Conservation (phyloP, 2,888 invertebrate species). For the Drosophila pseudotakahashii region DNA sequence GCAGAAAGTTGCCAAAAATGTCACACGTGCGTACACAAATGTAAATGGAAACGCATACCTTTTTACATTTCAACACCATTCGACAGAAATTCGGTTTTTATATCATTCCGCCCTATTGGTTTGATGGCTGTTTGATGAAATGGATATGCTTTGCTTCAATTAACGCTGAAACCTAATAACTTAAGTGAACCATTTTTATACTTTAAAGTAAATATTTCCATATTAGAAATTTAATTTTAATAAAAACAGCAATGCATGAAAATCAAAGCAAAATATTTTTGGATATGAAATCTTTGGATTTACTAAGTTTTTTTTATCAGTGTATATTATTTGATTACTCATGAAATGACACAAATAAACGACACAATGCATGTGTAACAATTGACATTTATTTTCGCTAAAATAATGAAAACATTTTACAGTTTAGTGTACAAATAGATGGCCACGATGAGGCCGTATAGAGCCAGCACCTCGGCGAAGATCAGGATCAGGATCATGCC, state of each 20-base stretch:
- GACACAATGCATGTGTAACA: no score
- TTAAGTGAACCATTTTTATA: no score
- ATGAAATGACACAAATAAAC: no score
- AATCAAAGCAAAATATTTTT: no score
- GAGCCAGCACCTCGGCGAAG: conserved; percentile 99
- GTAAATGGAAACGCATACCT: conserved; percentile 24
- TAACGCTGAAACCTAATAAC: no score
- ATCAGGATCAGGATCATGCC: conserved; percentile 99
- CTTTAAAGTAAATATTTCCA: no score
- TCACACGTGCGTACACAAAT: conserved; percentile 42
- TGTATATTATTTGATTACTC: no score
- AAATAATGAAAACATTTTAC: neutral
- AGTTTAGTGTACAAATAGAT: conserved; percentile 98
- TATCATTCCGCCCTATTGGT: conserved; percentile 6
- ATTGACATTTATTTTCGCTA: no score
- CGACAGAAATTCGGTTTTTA: neutral
- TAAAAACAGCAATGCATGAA: no score
- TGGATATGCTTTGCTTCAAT: conserved; percentile 1
- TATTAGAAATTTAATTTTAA: no score
- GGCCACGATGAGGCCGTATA: conserved; percentile 99
- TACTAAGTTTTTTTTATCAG: no score
- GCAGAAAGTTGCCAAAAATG: conserved; percentile 65
- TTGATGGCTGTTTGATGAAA: neutral
- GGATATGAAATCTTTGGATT: no score
- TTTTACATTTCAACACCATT: conserved; percentile 16